Base-by-base conservation (phyloP, 1,140 invertebrate species). In the Macrobrachium rosenbergii region DNA sequence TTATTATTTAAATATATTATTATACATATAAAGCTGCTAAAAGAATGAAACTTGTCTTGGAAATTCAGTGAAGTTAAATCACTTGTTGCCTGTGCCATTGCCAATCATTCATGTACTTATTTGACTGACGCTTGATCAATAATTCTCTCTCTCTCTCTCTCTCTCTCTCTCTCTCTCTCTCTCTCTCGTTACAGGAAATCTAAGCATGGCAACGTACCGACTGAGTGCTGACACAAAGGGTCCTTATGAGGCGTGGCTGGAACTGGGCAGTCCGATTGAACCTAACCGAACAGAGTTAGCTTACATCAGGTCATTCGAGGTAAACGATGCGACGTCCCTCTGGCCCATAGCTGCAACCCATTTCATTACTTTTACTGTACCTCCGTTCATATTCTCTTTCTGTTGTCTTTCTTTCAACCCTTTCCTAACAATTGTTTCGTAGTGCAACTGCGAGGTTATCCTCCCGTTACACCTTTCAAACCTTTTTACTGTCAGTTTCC, bases 231-330 rank as follows among this genome's bases (percentile, higher is more conserved):
- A 60, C 63, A 16, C 17, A 63, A 37, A 52, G 37, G 67, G 80
- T 21, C 80, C 80, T n/a, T 67, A 69, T n/a, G 80, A 82, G 52
- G 80, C 80, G 14, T 82, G 80, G 80, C 37, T 52, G 43, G 28
- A 64, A 17, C 67, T 82, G 0, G 80, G 62, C 14, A 14, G 37
- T 37, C 80, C 80, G 17, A 62, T 52, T 5, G 43, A 82, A 11
- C 80, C 80, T 0, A 82, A 37, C 58, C 63, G 52, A 12, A 8
- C 63, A 19, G 60, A 82, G 63, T 62, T 82, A 60, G 52, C 63
- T 21, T 82, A 62, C 28, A 82, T 82, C 23, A 69, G 80, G 37
- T 23, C 80, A 16, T 82, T 43, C 45, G 80, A 82, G 80, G 80
- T 82, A 62, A 79, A 60, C 5, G 43, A 21, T 8, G 2, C 2